These are phyloP conservation scores for Aplysia californica DNA, from an alignment of 1,140 invertebrate genomes.

Conservation along the genomic window DNA sequence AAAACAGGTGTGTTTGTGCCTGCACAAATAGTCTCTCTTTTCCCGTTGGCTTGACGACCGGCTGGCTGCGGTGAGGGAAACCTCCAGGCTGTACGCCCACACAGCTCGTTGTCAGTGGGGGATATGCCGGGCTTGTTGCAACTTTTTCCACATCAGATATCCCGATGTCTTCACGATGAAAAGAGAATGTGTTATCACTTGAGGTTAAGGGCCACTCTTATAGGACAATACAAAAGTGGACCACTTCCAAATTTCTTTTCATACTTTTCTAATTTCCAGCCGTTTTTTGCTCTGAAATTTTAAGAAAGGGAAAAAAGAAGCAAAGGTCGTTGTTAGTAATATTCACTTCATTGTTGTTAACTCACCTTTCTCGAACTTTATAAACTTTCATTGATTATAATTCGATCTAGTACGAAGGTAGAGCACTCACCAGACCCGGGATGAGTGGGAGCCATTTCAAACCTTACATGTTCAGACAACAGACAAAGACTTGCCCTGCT, in stretches of 20 bases:
- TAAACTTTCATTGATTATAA: too few species aligned
- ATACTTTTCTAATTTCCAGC: constrained; percentile 54
- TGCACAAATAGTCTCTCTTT: too few species aligned
- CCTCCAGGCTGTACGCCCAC: too few species aligned
- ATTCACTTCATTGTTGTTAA: too few species aligned
- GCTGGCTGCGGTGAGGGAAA: too few species aligned
- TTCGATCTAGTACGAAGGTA: too few species aligned
- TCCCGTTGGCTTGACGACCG: too few species aligned
- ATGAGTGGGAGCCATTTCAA: too few species aligned
- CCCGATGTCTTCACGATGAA: constrained; percentile 16
- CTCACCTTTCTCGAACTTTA: too few species aligned
- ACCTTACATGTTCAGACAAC: too few species aligned
- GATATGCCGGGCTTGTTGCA: constrained; percentile 29
- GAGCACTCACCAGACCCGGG: too few species aligned
- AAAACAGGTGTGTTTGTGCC: background rate
- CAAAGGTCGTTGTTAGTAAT: constrained; percentile 21
- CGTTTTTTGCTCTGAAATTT: constrained; percentile 54
- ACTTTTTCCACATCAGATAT: constrained; percentile 30
- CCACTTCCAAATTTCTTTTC: constrained; percentile 13
- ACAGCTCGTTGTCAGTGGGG: background rate
- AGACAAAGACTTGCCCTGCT: too few species aligned
- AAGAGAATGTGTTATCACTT: background rate
- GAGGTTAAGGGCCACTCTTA: background rate
- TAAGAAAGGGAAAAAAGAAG: constrained; percentile 35
- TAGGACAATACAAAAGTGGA: constrained; percentile 5